Conservation (phyloP, 2,797 vertebrate genomes). For the Lates japonicus region DNA sequence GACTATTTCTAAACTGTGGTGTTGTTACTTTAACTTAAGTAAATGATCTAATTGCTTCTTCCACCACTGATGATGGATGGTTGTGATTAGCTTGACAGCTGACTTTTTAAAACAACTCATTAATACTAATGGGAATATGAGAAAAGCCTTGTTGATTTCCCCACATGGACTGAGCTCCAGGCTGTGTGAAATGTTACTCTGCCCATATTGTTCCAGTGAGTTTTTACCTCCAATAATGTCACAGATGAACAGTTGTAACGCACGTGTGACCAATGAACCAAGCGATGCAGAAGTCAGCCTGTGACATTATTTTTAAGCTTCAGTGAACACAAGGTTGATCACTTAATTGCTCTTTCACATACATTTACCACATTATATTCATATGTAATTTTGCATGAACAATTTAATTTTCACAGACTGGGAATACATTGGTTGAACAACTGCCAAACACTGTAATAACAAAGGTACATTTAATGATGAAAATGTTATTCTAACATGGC, state of each 20-base stretch:
- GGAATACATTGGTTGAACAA: not conserved
- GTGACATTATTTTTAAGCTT: not conserved
- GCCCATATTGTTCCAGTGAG: not conserved
- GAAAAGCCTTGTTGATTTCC: slow-evolving; percentile 13
- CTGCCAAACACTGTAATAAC: no score
- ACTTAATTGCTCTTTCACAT: not conserved
- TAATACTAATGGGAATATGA: slow-evolving; percentile 31
- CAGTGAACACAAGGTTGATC: not conserved
- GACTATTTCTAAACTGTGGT: not conserved
- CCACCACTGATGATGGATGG: slow-evolving; percentile 9
- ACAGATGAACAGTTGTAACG: not conserved
- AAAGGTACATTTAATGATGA: not conserved
- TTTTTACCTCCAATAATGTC: slow-evolving; percentile 19
- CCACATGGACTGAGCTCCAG: not conserved
- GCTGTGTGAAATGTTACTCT: not conserved
- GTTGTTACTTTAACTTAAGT: not conserved
- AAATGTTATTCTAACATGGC: not conserved
- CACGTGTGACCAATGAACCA: slow-evolving; percentile 3
- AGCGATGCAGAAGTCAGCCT: not conserved
- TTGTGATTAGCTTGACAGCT: slow-evolving; percentile 25
- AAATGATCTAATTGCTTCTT: not conserved
- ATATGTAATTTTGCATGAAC: not conserved
- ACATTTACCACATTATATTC: not conserved
- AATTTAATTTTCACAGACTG: not conserved
- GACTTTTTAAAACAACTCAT: slow-evolving; percentile 37